Percentiles rank a stretch among this genome's conserved stretches.
Evolutionary conservation across 1,140 invertebrate species (phyloP).

Genomic region (Gryon sp.): DNA sequence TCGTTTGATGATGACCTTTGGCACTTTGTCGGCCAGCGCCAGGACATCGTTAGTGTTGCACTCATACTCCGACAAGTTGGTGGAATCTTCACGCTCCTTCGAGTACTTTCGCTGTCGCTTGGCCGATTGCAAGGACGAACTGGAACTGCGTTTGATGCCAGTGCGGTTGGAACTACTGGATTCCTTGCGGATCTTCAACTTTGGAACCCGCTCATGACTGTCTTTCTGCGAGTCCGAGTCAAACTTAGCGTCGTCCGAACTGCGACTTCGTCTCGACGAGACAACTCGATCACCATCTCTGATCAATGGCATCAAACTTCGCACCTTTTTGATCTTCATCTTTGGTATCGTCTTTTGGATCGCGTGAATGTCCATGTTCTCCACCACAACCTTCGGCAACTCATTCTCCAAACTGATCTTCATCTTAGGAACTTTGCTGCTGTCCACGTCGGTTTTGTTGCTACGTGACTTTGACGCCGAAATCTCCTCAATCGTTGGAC

Average conservation of each 20-base stretch:
- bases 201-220: slow-evolving; percentile 64
- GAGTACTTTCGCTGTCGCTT: slow-evolving; percentile 59
- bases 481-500: slow-evolving; percentile 72
- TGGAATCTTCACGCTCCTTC: slow-evolving; percentile 27
- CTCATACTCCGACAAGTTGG: slow-evolving; percentile 41
- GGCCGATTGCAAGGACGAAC: slow-evolving; percentile 34
- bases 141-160: slow-evolving; percentile 51
- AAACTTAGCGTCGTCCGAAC: slow-evolving; percentile 25
- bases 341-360: slow-evolving; percentile 69
- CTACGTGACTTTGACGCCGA: slow-evolving; percentile 58
- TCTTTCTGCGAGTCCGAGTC: slow-evolving; percentile 7
- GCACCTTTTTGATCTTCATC: slow-evolving; percentile 72
- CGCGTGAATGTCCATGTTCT: slow-evolving; percentile 62
- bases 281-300: slow-evolving; percentile 9
- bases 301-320: slow-evolving; percentile 45
- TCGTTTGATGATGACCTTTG: slow-evolving; percentile 78
- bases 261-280: slow-evolving; percentile 8
- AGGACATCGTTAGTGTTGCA: slow-evolving; percentile 49
- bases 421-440: slow-evolving; percentile 73
- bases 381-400: slow-evolving; percentile 67
- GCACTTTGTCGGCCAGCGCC: slow-evolving; percentile 69
- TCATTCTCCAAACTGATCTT: slow-evolving; percentile 76
- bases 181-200: slow-evolving; percentile 68
- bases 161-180: slow-evolving; percentile 20
- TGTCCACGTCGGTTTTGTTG: slow-evolving; percentile 50